phyloP scores from a whole-genome alignment of 2,888 invertebrate genomes.

The Pemphredon lugubris region DNA sequence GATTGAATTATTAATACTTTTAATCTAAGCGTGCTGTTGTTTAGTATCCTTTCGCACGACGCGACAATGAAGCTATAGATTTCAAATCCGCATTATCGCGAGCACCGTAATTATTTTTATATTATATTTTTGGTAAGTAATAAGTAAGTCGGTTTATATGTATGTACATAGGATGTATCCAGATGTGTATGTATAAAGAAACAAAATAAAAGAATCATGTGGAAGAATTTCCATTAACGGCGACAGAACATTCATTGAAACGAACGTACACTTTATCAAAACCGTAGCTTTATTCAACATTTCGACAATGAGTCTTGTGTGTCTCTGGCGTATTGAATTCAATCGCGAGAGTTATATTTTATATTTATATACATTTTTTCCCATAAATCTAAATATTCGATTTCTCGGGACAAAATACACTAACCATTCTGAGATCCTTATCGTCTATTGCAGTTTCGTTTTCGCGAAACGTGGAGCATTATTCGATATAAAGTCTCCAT shows the following conservation, averaged over 20 bases:
- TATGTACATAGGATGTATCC: conserved; percentile 44
- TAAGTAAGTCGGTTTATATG: conserved; percentile 27
- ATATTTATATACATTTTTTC: conserved; percentile 16
- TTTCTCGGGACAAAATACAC: conserved; percentile 26
- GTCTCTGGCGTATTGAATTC: conserved; percentile 10
- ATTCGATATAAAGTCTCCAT: conserved; percentile 29
- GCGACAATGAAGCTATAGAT: no score
- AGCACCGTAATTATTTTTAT: conserved; percentile 31
- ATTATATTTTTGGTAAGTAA: conserved; percentile 42
- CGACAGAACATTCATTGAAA: no score
- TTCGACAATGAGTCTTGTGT: conserved; percentile 33
- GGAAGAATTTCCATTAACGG: conserved; percentile 42
- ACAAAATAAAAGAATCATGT: conserved; percentile 53
- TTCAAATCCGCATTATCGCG: no score
- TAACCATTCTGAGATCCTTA: conserved; percentile 57
- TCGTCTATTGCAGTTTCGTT: conserved; percentile 36
- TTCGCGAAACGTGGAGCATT: conserved; percentile 11
- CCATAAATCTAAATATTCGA: conserved; percentile 33
- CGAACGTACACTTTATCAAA: conserved; percentile 44
- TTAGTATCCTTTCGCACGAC: no score
- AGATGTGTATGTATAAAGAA: conserved; percentile 32
- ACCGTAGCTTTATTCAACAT: conserved; percentile 35
- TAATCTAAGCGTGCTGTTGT: no score
- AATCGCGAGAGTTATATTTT: background rate
- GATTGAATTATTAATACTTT: no score